Evolutionary conservation across 1,140 invertebrate species (phyloP).

Genomic region (Orchestia grillus): DNA sequence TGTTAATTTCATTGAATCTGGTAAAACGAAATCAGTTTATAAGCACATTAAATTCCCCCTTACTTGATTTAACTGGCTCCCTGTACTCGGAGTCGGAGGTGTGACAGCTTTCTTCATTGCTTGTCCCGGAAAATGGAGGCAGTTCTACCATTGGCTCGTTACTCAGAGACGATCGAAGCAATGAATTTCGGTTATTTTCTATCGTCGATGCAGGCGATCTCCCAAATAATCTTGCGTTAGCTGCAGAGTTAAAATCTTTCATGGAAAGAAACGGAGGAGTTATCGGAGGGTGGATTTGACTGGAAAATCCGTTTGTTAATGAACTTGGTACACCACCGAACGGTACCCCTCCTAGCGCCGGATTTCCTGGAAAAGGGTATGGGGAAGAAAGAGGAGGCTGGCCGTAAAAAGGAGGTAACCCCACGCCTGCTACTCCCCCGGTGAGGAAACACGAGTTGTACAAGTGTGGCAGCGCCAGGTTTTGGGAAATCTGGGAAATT

Average conservation of each 20-base stretch:
- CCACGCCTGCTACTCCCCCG: neutral
- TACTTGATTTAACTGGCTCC: constrained; percentile 10
- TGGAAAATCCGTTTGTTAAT: constrained; percentile 3
- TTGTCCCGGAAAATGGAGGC: neutral
- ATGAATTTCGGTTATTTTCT: neutral
- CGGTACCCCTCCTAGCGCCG: neutral
- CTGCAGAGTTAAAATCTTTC: constrained; percentile 2
- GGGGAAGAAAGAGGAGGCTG: neutral
- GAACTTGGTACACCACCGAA: neutral
- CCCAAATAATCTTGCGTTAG: neutral
- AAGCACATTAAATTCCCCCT: neutral
- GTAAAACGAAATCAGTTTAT: neutral
- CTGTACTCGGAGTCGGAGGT: neutral
- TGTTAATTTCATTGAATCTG: no score
- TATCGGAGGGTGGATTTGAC: neutral
- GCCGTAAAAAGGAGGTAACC: constrained; percentile 37
- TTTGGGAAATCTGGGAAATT: constrained; percentile 35
- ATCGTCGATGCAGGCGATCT: neutral
- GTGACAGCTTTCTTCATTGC: neutral
- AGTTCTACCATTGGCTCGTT: neutral
- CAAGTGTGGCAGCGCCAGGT: constrained; percentile 5
- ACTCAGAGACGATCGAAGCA: neutral
- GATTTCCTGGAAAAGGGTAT: neutral
- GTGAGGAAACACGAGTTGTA: constrained; percentile 35
- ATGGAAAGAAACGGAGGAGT: constrained; percentile 1